Evolutionary conservation across 1,140 invertebrate genomes (phyloP), one percentile per base, ranked within the genome.

Genomic region (Monomorium pharaonis): DNA sequence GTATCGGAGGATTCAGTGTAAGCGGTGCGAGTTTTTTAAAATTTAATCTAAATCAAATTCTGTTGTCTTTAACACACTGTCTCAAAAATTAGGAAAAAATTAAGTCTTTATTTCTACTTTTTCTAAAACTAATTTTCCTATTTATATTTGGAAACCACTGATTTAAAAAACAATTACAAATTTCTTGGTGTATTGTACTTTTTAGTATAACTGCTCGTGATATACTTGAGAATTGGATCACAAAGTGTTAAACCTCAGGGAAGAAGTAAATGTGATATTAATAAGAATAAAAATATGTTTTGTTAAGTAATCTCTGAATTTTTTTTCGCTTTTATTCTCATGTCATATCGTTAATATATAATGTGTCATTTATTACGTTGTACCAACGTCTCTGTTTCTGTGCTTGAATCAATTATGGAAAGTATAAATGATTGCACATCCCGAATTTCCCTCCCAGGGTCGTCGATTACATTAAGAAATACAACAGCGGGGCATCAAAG

Each of bases 401-500:
- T 37, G 21, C 6, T 37, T 49, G 3, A 33, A 10, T 18, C 27
- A 14, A 80, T 27, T 33, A 42, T 58, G n/a, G 9, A 27, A 58
- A 44, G 21, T 30, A 18, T 44, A 30, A 12, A 10, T 24, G 5
- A 51, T 56, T 30, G 24, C n/a, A 21, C 12, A 54, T 51, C 42
- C 44, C 9, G 30, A 42, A 37, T 60, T 44, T 30, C 37, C 37
- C 63, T 67, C 63, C 63, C 12, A 77, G 75, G 58, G 24, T 77
- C 16, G 47, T 75, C 27, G 14, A 75, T 81, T 33, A 37, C 27
- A 12, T n/a, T 12, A 88, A 60, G 21, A 54, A 70, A 86, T 49
- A 44, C 16, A 86, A 89, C 67, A 85, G 49, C 21, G 42, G 33
- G n/a, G 56, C 49, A 9, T 90, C 86, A 91, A 92, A 92, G 90